Evolutionary conservation across 2,888 invertebrate genomes (phyloP).

Genomic region (Stenichneumon culpator): DNA sequence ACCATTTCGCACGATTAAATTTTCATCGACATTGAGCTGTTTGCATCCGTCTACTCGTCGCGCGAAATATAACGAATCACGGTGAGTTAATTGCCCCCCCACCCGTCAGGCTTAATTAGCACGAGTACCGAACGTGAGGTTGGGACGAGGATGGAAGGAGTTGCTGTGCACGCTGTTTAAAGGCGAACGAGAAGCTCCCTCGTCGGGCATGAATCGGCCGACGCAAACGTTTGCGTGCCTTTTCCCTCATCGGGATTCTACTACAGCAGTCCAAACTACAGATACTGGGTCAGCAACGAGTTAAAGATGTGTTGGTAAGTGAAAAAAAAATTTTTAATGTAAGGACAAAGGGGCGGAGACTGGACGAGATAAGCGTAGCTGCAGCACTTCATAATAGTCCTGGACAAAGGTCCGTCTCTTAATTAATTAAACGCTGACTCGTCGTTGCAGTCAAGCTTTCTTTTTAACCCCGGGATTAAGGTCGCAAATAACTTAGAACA

Average conservation of each 20-base stretch:
- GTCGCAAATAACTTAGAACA: not conserved
- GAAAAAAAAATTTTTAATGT: slow-evolving; percentile 16
- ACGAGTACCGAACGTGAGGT: slow-evolving; percentile 45
- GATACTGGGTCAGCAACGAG: slow-evolving; percentile 7
- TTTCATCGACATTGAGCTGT: not conserved
- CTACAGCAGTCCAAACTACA: not conserved
- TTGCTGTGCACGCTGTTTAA: slow-evolving; percentile 50
- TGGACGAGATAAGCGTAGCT: slow-evolving; percentile 26
- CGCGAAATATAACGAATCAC: slow-evolving; percentile 49
- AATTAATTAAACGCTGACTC: slow-evolving; percentile 30
- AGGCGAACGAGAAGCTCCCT: slow-evolving; percentile 53
- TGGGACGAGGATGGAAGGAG: slow-evolving; percentile 33
- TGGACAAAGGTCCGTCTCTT: slow-evolving; percentile 22
- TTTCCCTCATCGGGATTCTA: slow-evolving; percentile 17
- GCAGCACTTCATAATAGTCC: slow-evolving; percentile 1
- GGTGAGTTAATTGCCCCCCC: slow-evolving; percentile 56
- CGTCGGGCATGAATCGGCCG: slow-evolving; percentile 50
- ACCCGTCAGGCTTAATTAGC: slow-evolving; percentile 60
- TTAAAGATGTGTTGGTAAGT: slow-evolving; percentile 29
- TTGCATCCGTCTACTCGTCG: slow-evolving; percentile 8
- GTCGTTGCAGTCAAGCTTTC: not conserved
- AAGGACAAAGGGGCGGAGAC: not conserved
- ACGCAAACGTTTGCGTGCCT: slow-evolving; percentile 30
- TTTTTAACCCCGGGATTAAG: not conserved
- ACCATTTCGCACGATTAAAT: not conserved